Conservation (phyloP, 2,113 vertebrate species). For the Echinops telfairi region DNA sequence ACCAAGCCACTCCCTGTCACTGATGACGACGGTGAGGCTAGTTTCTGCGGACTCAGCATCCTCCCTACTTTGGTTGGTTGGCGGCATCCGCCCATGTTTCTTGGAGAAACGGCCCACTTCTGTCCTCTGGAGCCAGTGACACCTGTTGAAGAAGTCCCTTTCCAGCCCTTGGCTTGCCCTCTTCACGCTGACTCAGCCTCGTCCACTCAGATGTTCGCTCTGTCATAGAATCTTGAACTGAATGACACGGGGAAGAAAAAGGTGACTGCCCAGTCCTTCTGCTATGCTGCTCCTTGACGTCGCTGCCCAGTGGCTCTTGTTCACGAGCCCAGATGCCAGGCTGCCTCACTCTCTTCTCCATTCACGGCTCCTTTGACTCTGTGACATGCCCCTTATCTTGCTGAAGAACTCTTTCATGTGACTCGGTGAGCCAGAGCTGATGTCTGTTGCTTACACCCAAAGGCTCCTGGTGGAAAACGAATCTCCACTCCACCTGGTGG, state of each 20-base stretch:
- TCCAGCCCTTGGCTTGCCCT: background rate
- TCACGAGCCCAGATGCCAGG: background rate
- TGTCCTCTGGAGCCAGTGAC: background rate
- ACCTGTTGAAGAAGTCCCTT: background rate
- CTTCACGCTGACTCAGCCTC: background rate
- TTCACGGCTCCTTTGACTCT: background rate
- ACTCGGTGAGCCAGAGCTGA: background rate
- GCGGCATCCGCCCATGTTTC: background rate
- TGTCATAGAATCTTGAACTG: background rate
- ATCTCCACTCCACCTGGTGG: background rate
- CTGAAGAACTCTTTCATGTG: background rate
- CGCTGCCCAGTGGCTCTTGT: background rate
- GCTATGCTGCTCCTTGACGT: background rate
- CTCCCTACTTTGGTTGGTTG: background rate
- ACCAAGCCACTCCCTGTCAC: background rate
- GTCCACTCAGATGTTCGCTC: conserved; percentile 12
- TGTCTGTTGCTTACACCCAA: background rate
- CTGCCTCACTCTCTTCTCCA: too few species aligned
- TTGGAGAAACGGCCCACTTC: background rate
- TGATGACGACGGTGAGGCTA: background rate
- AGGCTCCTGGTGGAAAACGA: background rate
- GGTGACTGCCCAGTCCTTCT: background rate
- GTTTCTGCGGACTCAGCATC: background rate
- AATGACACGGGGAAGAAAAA: background rate
- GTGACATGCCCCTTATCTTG: background rate